Evolutionary conservation across 2,888 invertebrate genomes (phyloP).

Genomic region (Chrysolina americana): DNA sequence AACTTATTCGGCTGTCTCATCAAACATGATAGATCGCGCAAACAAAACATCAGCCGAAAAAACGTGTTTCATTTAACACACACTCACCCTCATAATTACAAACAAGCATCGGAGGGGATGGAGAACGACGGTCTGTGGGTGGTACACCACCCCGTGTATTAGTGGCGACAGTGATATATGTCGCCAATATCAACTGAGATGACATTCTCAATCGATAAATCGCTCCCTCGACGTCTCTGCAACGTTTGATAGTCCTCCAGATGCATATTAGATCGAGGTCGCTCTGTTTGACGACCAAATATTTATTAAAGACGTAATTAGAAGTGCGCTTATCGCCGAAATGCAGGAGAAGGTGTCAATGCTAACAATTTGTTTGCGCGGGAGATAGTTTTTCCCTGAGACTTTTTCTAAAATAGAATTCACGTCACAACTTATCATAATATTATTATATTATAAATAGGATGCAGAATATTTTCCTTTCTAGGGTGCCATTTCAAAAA

Average conservation of each 20-base stretch:
- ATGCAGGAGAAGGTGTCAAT: constrained; percentile 15
- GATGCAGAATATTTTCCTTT: too few species aligned
- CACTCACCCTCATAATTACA: constrained; percentile 52
- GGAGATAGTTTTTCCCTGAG: not conserved
- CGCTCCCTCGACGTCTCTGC: constrained; percentile 39
- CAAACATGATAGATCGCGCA: constrained; percentile 49
- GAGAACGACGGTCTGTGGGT: constrained; percentile 45
- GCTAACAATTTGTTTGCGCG: not conserved
- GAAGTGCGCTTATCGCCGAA: constrained; percentile 38
- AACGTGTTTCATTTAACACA: constrained; percentile 48
- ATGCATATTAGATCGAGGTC: constrained; percentile 47
- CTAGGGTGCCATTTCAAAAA: too few species aligned
- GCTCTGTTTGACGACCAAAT: constrained; percentile 38
- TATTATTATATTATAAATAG: too few species aligned
- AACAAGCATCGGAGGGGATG: constrained; percentile 41
- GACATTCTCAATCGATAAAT: constrained; percentile 62
- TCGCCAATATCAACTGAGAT: constrained; percentile 64
- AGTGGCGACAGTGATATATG: constrained; percentile 64
- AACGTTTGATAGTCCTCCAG: constrained; percentile 41
- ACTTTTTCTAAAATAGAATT: not conserved
- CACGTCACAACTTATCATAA: too few species aligned
- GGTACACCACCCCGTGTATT: constrained; percentile 55
- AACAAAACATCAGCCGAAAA: constrained; percentile 46
- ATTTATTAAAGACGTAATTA: constrained; percentile 45
- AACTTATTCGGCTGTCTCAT: constrained; percentile 46